Percentiles rank a stretch among this genome's conserved stretches.
Conservation (phyloP, 2,888 invertebrate genomes). For the Diaperis boleti region DNA sequence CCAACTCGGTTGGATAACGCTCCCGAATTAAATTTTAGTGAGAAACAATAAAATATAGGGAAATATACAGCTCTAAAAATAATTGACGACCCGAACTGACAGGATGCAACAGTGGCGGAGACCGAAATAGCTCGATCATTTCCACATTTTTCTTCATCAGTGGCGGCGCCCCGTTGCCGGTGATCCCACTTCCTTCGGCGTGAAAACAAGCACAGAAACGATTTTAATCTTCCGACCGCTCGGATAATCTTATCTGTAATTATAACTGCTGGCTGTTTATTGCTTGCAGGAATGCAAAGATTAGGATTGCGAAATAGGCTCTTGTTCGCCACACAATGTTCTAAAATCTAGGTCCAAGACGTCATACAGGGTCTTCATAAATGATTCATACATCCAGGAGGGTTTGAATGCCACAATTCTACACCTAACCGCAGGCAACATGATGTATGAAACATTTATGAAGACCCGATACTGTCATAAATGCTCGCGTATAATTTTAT, state of each 20-base stretch:
- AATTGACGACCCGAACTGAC: neutral
- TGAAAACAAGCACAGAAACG: conserved; percentile 28
- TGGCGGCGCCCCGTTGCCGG: neutral
- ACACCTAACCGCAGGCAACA: too few relatives aligned
- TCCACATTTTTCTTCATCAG: conserved; percentile 13
- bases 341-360: too few relatives aligned
- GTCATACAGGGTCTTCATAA: too few relatives aligned
- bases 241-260: conserved; percentile 41
- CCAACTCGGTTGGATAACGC: conserved; percentile 22
- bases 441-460: too few relatives aligned
- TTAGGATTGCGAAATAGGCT: conserved; percentile 39
- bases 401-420: too few relatives aligned
- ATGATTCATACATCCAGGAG: too few relatives aligned
- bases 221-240: conserved; percentile 34
- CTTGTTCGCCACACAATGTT: too few relatives aligned
- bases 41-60: conserved; percentile 18
- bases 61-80: conserved; percentile 11
- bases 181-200: conserved; percentile 12
- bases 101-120: neutral
- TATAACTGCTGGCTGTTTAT: conserved; percentile 38
- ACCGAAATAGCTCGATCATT: neutral
- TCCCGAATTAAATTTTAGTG: conserved; percentile 23
- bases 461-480: too few relatives aligned
- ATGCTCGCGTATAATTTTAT: too few relatives aligned
- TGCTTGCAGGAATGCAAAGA: conserved; percentile 39